These are phyloP conservation scores for Setophaga coronata DNA, from an alignment of 2,113 vertebrate genomes.

Conservation along the genomic window DNA sequence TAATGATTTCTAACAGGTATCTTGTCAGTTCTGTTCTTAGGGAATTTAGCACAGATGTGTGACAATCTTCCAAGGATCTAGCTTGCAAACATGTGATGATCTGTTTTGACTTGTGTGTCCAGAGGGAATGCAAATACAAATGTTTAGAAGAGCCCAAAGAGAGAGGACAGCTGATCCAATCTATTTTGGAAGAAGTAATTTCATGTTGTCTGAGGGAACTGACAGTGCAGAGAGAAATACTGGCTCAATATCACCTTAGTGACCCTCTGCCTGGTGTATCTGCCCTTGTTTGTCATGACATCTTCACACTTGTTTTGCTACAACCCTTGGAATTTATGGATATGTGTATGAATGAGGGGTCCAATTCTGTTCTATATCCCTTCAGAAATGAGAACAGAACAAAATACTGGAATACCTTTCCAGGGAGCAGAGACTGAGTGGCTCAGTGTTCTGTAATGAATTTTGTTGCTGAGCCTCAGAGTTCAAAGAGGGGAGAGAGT, in stretches of 20 bases:
- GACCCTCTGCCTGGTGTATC: background rate
- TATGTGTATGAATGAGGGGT: background rate
- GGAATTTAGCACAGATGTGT: background rate
- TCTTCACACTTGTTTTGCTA: background rate
- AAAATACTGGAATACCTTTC: background rate
- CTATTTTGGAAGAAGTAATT: background rate
- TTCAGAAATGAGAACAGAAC: background rate
- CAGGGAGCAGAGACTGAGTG: background rate
- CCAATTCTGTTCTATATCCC: background rate
- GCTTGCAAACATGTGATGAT: background rate
- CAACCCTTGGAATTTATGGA: background rate
- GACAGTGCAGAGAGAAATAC: background rate
- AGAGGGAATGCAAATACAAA: background rate
- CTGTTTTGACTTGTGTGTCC: background rate
- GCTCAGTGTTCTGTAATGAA: background rate
- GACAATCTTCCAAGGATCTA: background rate
- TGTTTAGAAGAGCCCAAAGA: background rate
- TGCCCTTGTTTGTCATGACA: background rate
- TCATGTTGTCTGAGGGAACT: background rate
- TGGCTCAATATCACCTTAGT: background rate
- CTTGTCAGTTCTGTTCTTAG: background rate
- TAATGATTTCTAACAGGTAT: background rate
- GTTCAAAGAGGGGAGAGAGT: rapidly evolving
- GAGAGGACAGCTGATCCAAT: background rate
- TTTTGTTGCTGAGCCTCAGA: background rate